Conservation (phyloP, 2,113 vertebrate genomes). For the Charadrius vociferus region DNA sequence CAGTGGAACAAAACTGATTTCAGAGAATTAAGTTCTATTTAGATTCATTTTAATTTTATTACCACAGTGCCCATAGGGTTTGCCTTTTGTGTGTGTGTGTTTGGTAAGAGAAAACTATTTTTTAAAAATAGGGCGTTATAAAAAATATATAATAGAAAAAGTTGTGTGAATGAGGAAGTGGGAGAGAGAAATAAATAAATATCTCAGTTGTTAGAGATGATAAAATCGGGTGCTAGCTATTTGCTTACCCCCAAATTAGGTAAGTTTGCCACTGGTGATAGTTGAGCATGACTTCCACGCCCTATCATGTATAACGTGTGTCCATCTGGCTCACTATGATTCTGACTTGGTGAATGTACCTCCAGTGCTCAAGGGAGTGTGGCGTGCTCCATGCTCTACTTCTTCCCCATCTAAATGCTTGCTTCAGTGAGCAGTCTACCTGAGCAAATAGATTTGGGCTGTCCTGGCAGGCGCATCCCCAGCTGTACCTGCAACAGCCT, state of each 20-base stretch:
- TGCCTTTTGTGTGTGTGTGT: background rate
- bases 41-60: constrained; percentile 51
- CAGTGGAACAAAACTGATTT: constrained; percentile 42
- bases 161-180: background rate
- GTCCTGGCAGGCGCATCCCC: background rate
- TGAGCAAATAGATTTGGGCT: background rate
- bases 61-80: background rate
- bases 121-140: background rate
- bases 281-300: background rate
- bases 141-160: background rate
- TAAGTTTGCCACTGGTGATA: background rate
- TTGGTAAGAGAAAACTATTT: background rate
- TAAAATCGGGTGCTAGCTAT: background rate
- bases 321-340: background rate
- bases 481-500: background rate
- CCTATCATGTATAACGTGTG: fast-evolving
- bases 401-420: background rate
- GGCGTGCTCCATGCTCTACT: background rate
- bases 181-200: background rate
- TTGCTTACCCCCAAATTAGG: background rate
- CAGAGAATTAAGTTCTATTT: constrained; percentile 17
- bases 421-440: background rate
- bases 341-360: background rate
- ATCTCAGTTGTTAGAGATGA: background rate
- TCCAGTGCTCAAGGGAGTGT: background rate